A percentile compares a stretch with the other conserved stretches of the same genome.
Conservation (phyloP, 2,113 vertebrate species). For the Callospermophilus lateralis region DNA sequence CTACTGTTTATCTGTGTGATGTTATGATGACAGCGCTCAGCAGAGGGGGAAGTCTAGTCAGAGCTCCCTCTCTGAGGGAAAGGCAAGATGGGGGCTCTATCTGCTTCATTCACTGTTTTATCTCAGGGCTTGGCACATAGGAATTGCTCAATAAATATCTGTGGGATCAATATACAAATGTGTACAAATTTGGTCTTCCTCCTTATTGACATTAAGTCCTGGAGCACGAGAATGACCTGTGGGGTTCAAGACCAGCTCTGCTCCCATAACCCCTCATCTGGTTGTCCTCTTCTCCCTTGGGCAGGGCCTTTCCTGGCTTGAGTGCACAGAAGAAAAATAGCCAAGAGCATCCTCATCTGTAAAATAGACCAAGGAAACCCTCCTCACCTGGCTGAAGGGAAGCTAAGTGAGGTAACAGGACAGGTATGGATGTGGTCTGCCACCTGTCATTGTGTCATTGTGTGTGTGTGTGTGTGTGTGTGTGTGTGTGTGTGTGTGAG, state of each 20-base stretch:
- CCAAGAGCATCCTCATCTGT: not conserved
- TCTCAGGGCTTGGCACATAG: not conserved
- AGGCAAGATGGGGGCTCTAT: not conserved
- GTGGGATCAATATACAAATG: not conserved
- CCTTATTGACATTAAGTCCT: not conserved
- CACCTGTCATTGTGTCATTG: not conserved
- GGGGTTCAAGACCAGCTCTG: not conserved
- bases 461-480: not conserved
- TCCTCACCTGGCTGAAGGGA: not conserved
- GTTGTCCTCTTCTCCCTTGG: not conserved
- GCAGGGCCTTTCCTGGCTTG: not conserved
- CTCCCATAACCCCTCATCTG: not conserved
- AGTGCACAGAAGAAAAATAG: not conserved
- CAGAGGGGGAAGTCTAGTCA: not conserved
- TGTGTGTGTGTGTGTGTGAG: not conserved
- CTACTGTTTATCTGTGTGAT: not conserved
- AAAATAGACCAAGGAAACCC: not conserved
- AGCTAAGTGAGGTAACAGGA: not conserved
- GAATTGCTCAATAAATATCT: conserved; percentile 42
- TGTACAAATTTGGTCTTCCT: not conserved
- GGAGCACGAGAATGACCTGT: not conserved
- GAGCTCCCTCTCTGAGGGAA: not conserved
- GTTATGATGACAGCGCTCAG: not conserved
- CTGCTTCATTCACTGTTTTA: not conserved
- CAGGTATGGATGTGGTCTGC: not conserved